Conservation (phyloP, 2,888 invertebrate species). For the Chirona hameri region DNA sequence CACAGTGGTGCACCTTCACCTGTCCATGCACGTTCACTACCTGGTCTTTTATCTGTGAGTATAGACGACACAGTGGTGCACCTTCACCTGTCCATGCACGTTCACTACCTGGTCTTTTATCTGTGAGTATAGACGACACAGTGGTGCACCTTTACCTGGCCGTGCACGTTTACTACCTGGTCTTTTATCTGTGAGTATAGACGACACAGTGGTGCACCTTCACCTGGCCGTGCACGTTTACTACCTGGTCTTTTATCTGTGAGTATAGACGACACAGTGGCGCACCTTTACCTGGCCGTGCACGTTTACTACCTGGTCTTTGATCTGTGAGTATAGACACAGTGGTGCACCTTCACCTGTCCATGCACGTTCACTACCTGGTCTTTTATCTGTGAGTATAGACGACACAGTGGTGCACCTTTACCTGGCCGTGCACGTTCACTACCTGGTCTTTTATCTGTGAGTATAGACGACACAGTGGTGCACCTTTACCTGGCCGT, state of each 20-base stretch:
- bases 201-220: background rate
- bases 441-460: slow-evolving; percentile 99
- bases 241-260: slow-evolving; percentile 99
- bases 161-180: slow-evolving; percentile 98
- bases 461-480: slow-evolving; percentile 58
- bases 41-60: slow-evolving; percentile 98
- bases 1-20: too few species aligned
- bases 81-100: too few species aligned
- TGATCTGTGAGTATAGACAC: slow-evolving; percentile 77
- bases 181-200: slow-evolving; percentile 91
- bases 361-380: slow-evolving; percentile 98
- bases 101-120: slow-evolving; percentile 99
- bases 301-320: slow-evolving; percentile 99
- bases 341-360: too few species aligned
- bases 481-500: too few species aligned
- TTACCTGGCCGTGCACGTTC: too few species aligned
- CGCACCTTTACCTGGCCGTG: too few species aligned
- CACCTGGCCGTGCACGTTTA: too few species aligned
- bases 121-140: slow-evolving; percentile 69
- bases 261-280: slow-evolving; percentile 55
- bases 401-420: background rate
- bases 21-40: too few species aligned
- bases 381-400: slow-evolving; percentile 95
- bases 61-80: slow-evolving; percentile 40
- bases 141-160: too few species aligned